These are phyloP conservation scores for Xiphias gladius DNA, from an alignment of 2,113 vertebrate species.

Conservation along the genomic window DNA sequence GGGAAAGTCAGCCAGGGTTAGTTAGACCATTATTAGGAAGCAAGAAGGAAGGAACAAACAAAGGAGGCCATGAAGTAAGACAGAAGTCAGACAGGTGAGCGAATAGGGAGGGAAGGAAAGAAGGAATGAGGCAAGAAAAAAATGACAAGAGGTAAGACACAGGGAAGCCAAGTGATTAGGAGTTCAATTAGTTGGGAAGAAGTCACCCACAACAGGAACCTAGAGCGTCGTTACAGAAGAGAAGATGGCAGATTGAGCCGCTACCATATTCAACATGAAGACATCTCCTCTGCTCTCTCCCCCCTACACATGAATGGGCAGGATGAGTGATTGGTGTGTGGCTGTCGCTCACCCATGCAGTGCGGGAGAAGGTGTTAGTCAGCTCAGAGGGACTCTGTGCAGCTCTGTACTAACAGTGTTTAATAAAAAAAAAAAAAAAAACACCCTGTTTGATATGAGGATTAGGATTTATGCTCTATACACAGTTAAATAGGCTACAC, in stretches of 20 bases:
- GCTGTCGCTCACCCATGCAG: constrained; percentile 6
- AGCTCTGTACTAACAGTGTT: constrained; percentile 2
- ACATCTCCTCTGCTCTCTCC: not conserved
- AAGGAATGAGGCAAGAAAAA: not conserved
- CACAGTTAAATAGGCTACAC: constrained; percentile 36
- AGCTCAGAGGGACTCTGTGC: constrained; percentile 24
- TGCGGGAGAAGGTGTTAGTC: not conserved
- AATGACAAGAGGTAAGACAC: constrained; percentile 1
- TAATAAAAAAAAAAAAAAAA: constrained; percentile 16
- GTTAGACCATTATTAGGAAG: constrained; percentile 24
- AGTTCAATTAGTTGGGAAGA: not conserved
- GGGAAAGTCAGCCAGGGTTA: not conserved
- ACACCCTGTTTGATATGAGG: constrained; percentile 39
- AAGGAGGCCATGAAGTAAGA: constrained; percentile 10
- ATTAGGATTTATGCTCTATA: constrained; percentile 37
- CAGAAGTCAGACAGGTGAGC: constrained; percentile 19
- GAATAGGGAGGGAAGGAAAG: not conserved
- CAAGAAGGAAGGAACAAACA: not conserved
- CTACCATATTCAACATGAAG: constrained; percentile 17
- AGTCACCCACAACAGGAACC: constrained; percentile 16
- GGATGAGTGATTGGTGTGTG: constrained; percentile 18
- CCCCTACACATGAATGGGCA: constrained; percentile 9
- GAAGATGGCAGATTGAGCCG: not conserved
- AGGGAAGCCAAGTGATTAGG: not conserved
- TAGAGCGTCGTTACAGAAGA: constrained; percentile 30